Evolutionary conservation across 1,140 invertebrate species (phyloP).

Genomic region (Antheraea mylitta): DNA sequence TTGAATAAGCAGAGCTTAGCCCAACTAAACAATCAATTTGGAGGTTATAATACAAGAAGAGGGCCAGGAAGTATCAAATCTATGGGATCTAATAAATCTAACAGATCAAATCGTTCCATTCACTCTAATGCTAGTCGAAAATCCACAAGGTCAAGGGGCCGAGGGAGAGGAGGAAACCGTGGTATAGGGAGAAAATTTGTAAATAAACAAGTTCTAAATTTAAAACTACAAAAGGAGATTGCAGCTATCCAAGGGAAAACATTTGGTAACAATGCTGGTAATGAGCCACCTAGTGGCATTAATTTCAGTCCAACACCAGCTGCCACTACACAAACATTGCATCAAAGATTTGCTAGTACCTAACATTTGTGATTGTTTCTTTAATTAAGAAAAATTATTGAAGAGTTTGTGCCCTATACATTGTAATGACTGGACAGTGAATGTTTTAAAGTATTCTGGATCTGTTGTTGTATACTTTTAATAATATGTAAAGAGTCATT

Average conservation of each 20-base stretch:
- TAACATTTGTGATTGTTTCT: constrained; percentile 14
- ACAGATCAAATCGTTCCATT: constrained; percentile 43
- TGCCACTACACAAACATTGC: constrained; percentile 57
- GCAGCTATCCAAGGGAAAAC: constrained; percentile 67
- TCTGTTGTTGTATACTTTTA: neutral
- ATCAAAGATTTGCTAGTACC: constrained; percentile 63
- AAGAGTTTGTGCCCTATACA: neutral
- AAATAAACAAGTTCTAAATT: constrained; percentile 63
- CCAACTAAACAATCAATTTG: constrained; percentile 60
- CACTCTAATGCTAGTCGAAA: constrained; percentile 48
- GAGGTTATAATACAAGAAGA: constrained; percentile 50
- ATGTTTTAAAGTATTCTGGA: neutral
- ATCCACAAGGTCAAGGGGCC: constrained; percentile 47
- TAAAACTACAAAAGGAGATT: constrained; percentile 67
- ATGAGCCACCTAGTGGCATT: constrained; percentile 49
- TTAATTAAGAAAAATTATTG: neutral
- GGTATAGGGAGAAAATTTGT: constrained; percentile 64
- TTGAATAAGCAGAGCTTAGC: constrained; percentile 61
- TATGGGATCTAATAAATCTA: constrained; percentile 53
- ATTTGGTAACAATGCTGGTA: constrained; percentile 32
- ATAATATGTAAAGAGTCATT: neutral
- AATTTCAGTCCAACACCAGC: constrained; percentile 64
- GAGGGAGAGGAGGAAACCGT: constrained; percentile 50
- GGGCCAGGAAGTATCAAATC: constrained; percentile 68
- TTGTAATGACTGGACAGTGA: neutral